Conservation (phyloP, 2,888 invertebrate genomes). For the Xanthia icteritia region DNA sequence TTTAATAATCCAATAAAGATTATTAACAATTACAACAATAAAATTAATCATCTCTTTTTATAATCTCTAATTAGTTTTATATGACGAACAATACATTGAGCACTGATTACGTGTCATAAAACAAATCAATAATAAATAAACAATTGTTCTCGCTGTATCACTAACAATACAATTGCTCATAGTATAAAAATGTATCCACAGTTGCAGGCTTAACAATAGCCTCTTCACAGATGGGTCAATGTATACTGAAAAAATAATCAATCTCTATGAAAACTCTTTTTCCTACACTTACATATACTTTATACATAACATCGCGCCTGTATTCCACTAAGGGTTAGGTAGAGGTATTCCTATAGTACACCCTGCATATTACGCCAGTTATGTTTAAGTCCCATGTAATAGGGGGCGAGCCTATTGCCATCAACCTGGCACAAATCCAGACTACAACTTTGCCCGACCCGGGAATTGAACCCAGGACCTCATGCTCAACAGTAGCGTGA, state of each 20-base stretch:
- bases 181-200: neutral
- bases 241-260: neutral
- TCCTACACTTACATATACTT: neutral
- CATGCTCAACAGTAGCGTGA: neutral
- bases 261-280: neutral
- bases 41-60: constrained; percentile 1
- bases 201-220: neutral
- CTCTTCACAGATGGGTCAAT: neutral
- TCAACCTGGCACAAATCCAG: too few species aligned
- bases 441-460: neutral
- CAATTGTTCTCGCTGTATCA: constrained; percentile 14
- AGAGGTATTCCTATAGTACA: neutral
- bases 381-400: neutral
- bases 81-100: constrained; percentile 16
- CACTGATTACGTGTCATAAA: constrained; percentile 8
- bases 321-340: neutral
- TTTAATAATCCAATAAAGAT: neutral
- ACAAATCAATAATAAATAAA: neutral
- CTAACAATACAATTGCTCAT: neutral
- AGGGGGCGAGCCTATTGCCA: neutral
- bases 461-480: neutral
- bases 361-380: neutral
- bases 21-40: neutral
- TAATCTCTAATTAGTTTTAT: constrained; percentile 28
- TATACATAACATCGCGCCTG: neutral